Base-by-base conservation (phyloP, 2,113 vertebrate genomes). In the Bungarus multicinctus region DNA sequence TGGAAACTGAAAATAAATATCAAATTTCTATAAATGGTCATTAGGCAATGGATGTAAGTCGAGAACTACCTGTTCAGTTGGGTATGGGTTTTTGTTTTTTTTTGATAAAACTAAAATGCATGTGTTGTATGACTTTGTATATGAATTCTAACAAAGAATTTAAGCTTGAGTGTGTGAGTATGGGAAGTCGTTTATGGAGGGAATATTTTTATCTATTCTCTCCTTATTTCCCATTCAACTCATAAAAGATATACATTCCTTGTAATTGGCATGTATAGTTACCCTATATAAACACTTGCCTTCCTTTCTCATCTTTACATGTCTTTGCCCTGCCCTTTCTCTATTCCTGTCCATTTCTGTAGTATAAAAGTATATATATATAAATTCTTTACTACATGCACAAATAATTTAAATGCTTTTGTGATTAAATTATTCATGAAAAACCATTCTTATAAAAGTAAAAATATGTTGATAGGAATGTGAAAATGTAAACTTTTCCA, bases 311-410 rank as follows among this genome's bases (percentile, higher is more conserved):
- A 69, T n/a, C 12, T 69, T 69, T 16, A 64, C 27, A 16, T 20
- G n/a, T 34, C 69, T 34, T 34, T 34, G 14, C n/a, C 69, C 69
- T 74, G n/a, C n/a, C n/a, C 16, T 20, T 2, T 39, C 2, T 20
- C 14, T 74, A 34, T 34, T 34, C n/a, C 16, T 74, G 2, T 34
- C n/a, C 64, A 34, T 34, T 34, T 18, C 16, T 74, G 14, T 18
- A 74, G 69, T 16, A 85, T 53, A 87, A 89, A n/a, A 60, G 92
- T 6, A 91, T 74, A 93, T 87, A 91, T 92, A 95, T 34, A 74
- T 1, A 18, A 57, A 20, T 20, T 74, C 5, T 74, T 74, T 34
- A 74, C n/a, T 39, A 39, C 14, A 34, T 34, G 69, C 69, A 34
- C 5, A 39, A 74, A 39, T 18, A 34, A 74, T 74, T 74, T 74